phyloP scores from a whole-genome alignment of 2,113 vertebrate genomes.

The Chroicocephalus ridibundus region DNA sequence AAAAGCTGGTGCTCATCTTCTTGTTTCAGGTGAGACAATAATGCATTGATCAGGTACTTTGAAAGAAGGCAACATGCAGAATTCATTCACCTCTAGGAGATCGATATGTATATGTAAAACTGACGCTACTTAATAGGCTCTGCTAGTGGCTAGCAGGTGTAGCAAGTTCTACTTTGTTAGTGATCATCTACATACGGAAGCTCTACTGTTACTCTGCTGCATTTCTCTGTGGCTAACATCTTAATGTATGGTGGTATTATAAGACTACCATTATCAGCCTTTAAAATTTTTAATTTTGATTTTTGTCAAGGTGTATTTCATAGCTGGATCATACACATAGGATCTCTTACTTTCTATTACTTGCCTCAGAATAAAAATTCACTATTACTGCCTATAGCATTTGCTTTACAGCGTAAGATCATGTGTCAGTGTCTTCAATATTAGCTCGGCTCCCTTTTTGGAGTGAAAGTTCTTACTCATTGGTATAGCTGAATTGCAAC shows the following conservation, averaged over 20 bases:
- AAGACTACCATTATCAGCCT: not conserved
- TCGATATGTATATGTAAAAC: not conserved
- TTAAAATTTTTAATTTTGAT: not conserved
- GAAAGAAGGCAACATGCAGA: not conserved
- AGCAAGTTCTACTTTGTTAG: not conserved
- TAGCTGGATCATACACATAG: not conserved
- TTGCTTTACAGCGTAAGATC: not conserved
- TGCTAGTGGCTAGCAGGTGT: not conserved
- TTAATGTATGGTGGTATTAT: not conserved
- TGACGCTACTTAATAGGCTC: not conserved
- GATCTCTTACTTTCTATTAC: not conserved
- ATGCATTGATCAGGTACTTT: not conserved
- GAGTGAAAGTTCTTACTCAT: not conserved
- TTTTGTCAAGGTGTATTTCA: not conserved
- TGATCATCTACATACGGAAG: not conserved
- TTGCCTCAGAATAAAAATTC: not conserved
- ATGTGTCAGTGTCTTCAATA: not conserved
- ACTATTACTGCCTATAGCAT: not conserved
- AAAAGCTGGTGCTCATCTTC: not conserved
- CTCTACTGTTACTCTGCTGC: not conserved
- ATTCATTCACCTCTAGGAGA: not conserved
- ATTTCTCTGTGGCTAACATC: not conserved
- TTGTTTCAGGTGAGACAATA: not conserved
- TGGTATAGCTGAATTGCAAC: not conserved
- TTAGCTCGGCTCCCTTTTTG: not conserved